A percentile compares a stretch with the other conserved stretches of the same genome.
Conservation (phyloP, 2,797 vertebrate species). For the Alectoris magna region DNA sequence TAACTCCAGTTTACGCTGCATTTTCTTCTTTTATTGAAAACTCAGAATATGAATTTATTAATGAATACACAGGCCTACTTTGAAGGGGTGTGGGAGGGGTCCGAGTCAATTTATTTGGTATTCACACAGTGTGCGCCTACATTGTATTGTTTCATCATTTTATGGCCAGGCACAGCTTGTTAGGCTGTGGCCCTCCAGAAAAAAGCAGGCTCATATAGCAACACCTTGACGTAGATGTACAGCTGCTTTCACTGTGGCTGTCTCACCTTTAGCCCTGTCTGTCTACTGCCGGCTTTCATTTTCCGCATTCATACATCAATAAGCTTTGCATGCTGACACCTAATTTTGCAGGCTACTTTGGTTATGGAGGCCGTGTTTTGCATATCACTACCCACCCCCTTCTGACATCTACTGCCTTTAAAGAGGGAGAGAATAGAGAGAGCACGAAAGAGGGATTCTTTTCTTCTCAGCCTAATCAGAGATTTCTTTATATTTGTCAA, state of each 20-base stretch:
- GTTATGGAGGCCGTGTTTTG: conserved; percentile 97
- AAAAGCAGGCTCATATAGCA: conserved; percentile 87
- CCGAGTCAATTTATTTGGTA: conserved; percentile 91
- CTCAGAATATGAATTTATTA: conserved; percentile 92
- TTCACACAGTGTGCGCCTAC: conserved; percentile 89
- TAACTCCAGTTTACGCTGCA: conserved; percentile 89
- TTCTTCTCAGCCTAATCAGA: conserved; percentile 82
- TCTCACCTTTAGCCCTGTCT: conserved; percentile 94
- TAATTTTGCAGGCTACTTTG: conserved; percentile 99
- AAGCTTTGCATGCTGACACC: conserved; percentile 98
- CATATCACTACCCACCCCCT: conserved; percentile 93
- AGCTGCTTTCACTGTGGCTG: conserved; percentile 93
- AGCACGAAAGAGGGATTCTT: conserved; percentile 78
- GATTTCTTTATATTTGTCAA: conserved; percentile 85
- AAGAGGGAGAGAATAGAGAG: conserved; percentile 83
- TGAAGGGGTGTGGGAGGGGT: conserved; percentile 72
- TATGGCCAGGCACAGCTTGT: conserved; percentile 94
- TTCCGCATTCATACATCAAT: conserved; percentile 99
- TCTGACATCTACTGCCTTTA: conserved; percentile 90
- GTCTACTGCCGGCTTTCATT: conserved; percentile 99
- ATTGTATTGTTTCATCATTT: conserved; percentile 92
- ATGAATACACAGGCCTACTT: conserved; percentile 90
- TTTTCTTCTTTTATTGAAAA: conserved; percentile 89
- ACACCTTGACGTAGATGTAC: conserved; percentile 98
- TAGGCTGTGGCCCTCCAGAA: conserved; percentile 93